Percentiles rank a stretch among this genome's conserved stretches.
These are phyloP conservation scores for Pomatorhinus ruficollis DNA, from an alignment of 2,113 vertebrate species.

Conservation along the genomic window DNA sequence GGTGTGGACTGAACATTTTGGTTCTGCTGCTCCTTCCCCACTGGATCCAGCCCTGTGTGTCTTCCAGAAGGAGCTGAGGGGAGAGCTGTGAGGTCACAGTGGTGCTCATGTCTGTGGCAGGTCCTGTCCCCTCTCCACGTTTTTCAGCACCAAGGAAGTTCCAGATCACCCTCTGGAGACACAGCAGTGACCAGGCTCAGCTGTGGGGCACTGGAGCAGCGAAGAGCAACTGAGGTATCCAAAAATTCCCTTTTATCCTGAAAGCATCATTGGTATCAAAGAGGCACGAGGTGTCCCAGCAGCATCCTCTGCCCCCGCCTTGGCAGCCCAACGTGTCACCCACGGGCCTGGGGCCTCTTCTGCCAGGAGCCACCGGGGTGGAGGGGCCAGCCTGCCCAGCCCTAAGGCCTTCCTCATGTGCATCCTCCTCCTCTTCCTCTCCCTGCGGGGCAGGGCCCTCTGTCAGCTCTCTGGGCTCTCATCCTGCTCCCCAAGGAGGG, in stretches of 20 bases:
- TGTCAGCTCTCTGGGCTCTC: conserved; percentile 44
- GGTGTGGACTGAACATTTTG: neutral
- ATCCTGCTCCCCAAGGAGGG: neutral
- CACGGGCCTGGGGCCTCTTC: neutral
- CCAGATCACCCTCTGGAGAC: neutral
- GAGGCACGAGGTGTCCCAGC: neutral
- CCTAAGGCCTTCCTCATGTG: neutral
- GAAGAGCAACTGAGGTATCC: neutral
- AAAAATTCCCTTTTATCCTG: neutral
- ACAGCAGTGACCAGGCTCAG: rapidly evolving
- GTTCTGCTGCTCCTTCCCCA: neutral
- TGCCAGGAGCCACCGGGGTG: neutral
- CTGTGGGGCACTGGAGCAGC: neutral
- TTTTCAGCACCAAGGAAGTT: neutral
- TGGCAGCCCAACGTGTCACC: neutral
- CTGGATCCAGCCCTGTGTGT: neutral
- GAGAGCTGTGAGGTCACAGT: rapidly evolving
- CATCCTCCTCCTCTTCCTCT: neutral
- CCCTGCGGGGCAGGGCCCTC: rapidly evolving
- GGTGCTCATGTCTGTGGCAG: rapidly evolving
- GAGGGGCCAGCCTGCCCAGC: rapidly evolving
- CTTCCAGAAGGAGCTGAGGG: neutral
- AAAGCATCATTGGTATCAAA: neutral
- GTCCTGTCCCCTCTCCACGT: neutral
- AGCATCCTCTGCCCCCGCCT: neutral